Conservation (phyloP, 1,140 invertebrate genomes). For the Zaprionus inermis region DNA sequence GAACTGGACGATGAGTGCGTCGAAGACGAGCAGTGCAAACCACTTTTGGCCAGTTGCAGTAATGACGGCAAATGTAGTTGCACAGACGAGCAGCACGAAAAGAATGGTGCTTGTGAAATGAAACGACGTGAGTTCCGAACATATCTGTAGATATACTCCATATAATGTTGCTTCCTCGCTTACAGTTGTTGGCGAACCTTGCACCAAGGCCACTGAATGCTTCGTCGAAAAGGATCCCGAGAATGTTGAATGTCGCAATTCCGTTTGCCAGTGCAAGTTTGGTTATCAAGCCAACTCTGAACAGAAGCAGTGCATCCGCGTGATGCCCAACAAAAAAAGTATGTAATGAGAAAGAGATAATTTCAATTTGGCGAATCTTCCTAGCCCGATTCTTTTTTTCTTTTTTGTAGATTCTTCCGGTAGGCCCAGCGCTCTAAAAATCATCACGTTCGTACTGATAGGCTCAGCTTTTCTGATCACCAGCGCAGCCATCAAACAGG, state of each 20-base stretch:
- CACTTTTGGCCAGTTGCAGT: conserved; percentile 71
- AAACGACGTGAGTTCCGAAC: conserved; percentile 54
- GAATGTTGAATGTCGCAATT: conserved; percentile 85
- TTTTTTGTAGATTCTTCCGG: conserved; percentile 80
- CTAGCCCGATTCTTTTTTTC: too few species aligned
- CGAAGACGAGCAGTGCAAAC: conserved; percentile 81
- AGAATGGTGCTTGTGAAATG: conserved; percentile 64
- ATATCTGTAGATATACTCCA: neutral
- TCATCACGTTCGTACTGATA: conserved; percentile 82
- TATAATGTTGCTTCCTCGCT: neutral
- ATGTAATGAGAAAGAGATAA: neutral
- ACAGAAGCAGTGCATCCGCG: conserved; percentile 70
- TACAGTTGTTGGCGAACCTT: conserved; percentile 84
- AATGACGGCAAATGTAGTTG: conserved; percentile 71
- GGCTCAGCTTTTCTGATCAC: conserved; percentile 83
- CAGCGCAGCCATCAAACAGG: conserved; percentile 82
- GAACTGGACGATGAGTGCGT: conserved; percentile 75
- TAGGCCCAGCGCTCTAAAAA: conserved; percentile 84
- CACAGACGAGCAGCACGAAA: conserved; percentile 70
- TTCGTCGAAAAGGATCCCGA: conserved; percentile 81
- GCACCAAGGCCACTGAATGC: conserved; percentile 84
- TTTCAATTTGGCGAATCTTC: too few species aligned
- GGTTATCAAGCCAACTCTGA: conserved; percentile 81
- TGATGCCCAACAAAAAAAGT: conserved; percentile 82
- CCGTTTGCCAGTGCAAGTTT: conserved; percentile 85